A percentile compares a stretch with the other conserved stretches of the same genome.
phyloP scores from a whole-genome alignment of 2,888 invertebrate species.

The Parascotia fuliginaria region DNA sequence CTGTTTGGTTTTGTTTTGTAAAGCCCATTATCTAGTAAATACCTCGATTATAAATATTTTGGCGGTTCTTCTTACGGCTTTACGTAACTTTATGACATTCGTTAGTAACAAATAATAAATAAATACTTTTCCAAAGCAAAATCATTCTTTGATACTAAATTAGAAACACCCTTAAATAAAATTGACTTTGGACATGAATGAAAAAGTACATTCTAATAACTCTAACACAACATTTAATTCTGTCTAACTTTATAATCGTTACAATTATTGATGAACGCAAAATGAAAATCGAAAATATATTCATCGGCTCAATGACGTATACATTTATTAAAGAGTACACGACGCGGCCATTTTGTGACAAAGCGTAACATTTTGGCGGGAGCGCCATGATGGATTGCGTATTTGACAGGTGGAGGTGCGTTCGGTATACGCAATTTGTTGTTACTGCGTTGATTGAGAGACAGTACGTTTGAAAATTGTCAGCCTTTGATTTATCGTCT shows the following conservation, averaged over 20 bases:
- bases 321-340: constrained; percentile 39
- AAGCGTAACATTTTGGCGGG: constrained; percentile 59
- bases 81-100: no score
- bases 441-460: constrained; percentile 44
- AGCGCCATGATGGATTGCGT: constrained; percentile 64
- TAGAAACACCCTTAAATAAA: no score
- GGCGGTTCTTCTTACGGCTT: no score
- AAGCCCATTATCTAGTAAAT: no score
- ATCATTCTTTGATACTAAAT: background rate
- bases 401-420: constrained; percentile 55
- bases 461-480: constrained; percentile 11
- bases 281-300: constrained; percentile 31
- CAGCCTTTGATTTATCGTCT: constrained; percentile 1
- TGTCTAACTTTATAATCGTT: constrained; percentile 15
- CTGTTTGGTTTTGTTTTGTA: no score
- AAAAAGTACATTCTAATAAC: background rate
- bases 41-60: no score
- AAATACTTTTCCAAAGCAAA: background rate
- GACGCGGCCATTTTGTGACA: constrained; percentile 54
- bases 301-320: constrained; percentile 30
- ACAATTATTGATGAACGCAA: constrained; percentile 27
- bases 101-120: no score
- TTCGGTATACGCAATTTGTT: constrained; percentile 54
- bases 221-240: background rate
- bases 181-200: no score